Percentiles rank a stretch among this genome's conserved stretches.
Evolutionary conservation across 1,140 invertebrate species (phyloP).

Genomic region (Achroia grisella): DNA sequence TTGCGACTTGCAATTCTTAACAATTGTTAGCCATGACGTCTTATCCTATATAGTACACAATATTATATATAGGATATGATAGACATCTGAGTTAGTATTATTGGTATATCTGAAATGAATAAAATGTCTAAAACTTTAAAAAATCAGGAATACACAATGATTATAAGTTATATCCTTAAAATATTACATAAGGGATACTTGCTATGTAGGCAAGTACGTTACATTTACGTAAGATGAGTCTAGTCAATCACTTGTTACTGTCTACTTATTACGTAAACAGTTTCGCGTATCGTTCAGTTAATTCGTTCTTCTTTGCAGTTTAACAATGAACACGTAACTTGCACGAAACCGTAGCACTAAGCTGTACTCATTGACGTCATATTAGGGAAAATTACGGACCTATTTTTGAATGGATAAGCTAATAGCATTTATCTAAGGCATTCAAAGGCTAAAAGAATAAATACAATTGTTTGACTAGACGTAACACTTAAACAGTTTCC

Average conservation of each 20-base stretch:
- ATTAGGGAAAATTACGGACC: not conserved
- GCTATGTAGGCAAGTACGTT: conserved; percentile 45
- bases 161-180: conserved; percentile 17
- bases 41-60: no score
- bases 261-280: conserved; percentile 48
- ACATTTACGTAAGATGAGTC: conserved; percentile 61
- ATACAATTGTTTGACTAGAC: no score
- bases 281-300: conserved; percentile 25
- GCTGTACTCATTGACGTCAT: not conserved
- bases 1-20: no score
- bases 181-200: conserved; percentile 41
- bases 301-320: conserved; percentile 16
- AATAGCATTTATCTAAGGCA: not conserved
- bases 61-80: no score
- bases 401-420: not conserved
- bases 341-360: no score
- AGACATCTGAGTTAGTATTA: no score
- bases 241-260: conserved; percentile 54
- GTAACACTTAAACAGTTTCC: no score
- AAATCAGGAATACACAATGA: not conserved
- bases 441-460: not conserved
- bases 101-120: no score
- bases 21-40: no score
- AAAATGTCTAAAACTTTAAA: no score
- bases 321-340: no score